Evolutionary conservation across 1,140 invertebrate genomes (phyloP).

Genomic region (Rhopalosiphum maidis): DNA sequence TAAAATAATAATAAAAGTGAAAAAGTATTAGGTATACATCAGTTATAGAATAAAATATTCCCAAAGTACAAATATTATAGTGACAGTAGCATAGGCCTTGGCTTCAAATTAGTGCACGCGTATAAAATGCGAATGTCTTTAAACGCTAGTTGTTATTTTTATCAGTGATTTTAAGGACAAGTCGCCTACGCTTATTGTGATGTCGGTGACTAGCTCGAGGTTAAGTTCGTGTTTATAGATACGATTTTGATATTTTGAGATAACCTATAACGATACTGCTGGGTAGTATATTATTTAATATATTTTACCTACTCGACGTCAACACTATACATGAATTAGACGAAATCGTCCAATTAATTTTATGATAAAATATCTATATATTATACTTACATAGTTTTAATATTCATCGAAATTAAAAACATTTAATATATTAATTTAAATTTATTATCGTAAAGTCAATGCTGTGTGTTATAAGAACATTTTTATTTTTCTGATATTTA

Average conservation of each 20-base stretch:
- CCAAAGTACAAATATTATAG: neutral
- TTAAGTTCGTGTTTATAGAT: no score
- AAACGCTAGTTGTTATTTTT: constrained; percentile 1
- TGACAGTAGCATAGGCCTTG: neutral
- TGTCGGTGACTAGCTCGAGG: neutral
- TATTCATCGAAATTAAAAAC: neutral
- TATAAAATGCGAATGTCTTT: neutral
- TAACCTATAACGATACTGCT: neutral
- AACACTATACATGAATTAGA: neutral
- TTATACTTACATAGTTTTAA: neutral
- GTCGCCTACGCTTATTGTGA: neutral
- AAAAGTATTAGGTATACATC: neutral
- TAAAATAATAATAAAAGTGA: neutral
- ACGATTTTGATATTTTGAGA: neutral
- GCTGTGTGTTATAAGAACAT: no score
- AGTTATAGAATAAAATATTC: neutral
- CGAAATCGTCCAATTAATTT: neutral
- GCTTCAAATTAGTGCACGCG: neutral
- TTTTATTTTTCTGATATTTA: no score
- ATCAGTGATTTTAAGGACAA: constrained; percentile 28
- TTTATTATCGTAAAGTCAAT: no score
- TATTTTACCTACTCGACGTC: neutral
- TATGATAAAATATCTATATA: neutral
- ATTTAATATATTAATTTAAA: no score
- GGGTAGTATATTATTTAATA: neutral